Evolutionary conservation across 2,797 vertebrate genomes (phyloP).

Genomic region (Onychomys torridus): DNA sequence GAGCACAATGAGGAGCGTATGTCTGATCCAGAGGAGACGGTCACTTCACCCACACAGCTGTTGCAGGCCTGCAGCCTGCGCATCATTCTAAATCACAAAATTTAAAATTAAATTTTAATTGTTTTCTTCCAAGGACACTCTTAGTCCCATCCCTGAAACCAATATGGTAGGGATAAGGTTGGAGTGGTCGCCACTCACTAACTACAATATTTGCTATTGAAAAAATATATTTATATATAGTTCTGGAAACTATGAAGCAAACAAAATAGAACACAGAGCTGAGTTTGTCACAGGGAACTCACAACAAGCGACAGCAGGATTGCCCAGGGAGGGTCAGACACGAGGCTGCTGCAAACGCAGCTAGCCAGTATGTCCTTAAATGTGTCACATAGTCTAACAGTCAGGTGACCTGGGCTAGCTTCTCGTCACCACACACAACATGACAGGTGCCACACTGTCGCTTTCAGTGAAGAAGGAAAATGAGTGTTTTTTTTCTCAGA

Average conservation of each 20-base stretch:
- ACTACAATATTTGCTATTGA: constrained; percentile 79
- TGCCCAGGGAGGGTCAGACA: constrained; percentile 63
- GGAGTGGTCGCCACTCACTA: constrained; percentile 76
- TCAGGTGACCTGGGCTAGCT: constrained; percentile 66
- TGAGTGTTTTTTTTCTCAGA: constrained; percentile 82
- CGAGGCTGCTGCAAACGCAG: constrained; percentile 78
- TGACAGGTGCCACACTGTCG: constrained; percentile 79
- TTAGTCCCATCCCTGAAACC: constrained; percentile 84
- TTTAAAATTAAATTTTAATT: constrained; percentile 37
- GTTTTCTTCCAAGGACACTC: constrained; percentile 77
- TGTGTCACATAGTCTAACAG: constrained; percentile 81
- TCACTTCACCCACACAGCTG: constrained; percentile 72
- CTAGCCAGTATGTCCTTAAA: constrained; percentile 78
- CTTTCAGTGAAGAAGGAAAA: constrained; percentile 71
- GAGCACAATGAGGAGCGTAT: constrained; percentile 82
- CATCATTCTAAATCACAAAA: constrained; percentile 70
- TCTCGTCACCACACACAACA: constrained; percentile 78
- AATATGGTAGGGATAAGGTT: constrained; percentile 83
- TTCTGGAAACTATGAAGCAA: constrained; percentile 84
- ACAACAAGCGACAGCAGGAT: constrained; percentile 74
- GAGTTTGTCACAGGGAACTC: constrained; percentile 82
- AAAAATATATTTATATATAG: constrained; percentile 85
- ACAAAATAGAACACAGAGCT: constrained; percentile 80
- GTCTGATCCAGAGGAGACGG: constrained; percentile 77
- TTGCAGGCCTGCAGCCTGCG: constrained; percentile 79